Base-by-base conservation (phyloP, 1,140 invertebrate genomes). In the Archegozetes longisetosus region DNA sequence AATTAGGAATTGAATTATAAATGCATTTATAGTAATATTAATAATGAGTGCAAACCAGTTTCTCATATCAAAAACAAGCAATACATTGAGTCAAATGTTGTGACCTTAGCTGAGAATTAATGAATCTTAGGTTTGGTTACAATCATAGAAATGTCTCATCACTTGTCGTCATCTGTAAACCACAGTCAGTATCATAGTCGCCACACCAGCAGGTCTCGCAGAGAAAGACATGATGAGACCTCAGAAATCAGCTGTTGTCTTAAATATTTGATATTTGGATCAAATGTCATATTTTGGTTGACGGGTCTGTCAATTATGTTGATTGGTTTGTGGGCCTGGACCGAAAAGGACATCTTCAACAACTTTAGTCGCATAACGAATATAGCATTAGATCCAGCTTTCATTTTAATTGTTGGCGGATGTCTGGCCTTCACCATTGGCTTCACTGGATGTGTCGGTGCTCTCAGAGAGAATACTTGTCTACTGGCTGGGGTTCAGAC, bases 221-320 rank as follows among this genome's bases (percentile, higher is more conserved):
- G 20, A 4, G 20, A 26, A 9, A 4, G 20, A 51, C 50, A 20
- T 20, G 20, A 51, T 12, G 4, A 4, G 24, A n/a, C 6, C 6
- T 25, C 50, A 72, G 91, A 95, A 85, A 88, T 96, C 68, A 92
- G 87, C 77, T 93, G 89, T 77, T 94, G 90, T 74, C 78, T 95
- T 53, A 96, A 96, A 77, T 96, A 95, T 77, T 80, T 94, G 71
- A 92, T 95, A 67, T 96, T 96, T 76, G 84, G 86, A 71, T 92
- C 93, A 75, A 97, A 97, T 79, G 90, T 96, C 63, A 76, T 95
- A 66, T 94, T 96, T 78, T 96, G 91, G 89, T 87, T 93, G 67
- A 73, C 89, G 50, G 91, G 90, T 12, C 75, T 92, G 23, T 78
- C 82, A 27, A 82, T 95, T 61, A 76, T 90, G 68, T 86, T 85